These are phyloP conservation scores for Ceraclea dissimilis DNA, from an alignment of 2,888 invertebrate species.

Conservation along the genomic window DNA sequence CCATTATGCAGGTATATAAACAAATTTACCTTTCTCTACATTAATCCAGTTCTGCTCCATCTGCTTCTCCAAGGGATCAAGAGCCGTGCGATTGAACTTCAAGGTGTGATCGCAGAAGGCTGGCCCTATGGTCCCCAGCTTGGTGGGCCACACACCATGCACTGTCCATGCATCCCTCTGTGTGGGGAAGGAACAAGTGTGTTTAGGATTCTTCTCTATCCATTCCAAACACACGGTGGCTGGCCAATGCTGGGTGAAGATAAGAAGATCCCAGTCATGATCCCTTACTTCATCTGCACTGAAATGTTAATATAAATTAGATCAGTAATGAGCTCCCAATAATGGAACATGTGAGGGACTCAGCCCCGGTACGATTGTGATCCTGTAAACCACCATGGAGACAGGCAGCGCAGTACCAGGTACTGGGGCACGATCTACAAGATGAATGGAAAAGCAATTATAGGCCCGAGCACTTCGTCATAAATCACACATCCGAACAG, in stretches of 20 bases:
- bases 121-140: conserved; percentile 59
- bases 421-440: no score
- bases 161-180: conserved; percentile 63
- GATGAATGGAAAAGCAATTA: no score
- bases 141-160: conserved; percentile 80
- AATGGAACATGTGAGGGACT: no score
- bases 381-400: no score
- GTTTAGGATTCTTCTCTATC: conserved; percentile 51
- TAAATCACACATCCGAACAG: no score
- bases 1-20: no score
- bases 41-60: conserved; percentile 64
- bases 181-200: conserved; percentile 57
- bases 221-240: conserved; percentile 63
- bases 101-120: conserved; percentile 62
- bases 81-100: conserved; percentile 54
- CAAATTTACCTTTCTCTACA: conserved; percentile 50
- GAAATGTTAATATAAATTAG: not conserved
- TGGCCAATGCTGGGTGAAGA: conserved; percentile 80
- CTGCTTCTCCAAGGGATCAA: conserved; percentile 50
- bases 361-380: no score
- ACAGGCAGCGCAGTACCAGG: no score
- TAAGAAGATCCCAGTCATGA: conserved; percentile 62
- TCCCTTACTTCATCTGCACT: not conserved
- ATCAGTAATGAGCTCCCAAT: not conserved
- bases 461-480: no score